Evolutionary conservation across 2,888 invertebrate genomes (phyloP).

Genomic region (Calameuta idolon): DNA sequence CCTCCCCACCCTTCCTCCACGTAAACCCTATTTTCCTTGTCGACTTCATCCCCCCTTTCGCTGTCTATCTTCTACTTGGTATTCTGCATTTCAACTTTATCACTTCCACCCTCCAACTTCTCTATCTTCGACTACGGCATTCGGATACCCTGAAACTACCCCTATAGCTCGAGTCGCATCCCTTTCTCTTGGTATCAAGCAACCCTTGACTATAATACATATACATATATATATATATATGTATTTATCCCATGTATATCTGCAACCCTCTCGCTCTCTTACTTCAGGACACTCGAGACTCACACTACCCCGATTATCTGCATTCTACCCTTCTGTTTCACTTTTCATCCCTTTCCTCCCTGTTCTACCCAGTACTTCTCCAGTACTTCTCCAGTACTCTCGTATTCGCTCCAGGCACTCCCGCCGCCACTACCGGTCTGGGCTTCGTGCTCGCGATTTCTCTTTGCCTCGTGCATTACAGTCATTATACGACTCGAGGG

Average conservation of each 20-base stretch:
- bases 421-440: not conserved
- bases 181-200: not conserved
- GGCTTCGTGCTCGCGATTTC: not conserved
- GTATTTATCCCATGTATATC: not conserved
- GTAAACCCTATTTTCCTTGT: not conserved
- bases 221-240: no score
- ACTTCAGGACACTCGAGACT: not conserved
- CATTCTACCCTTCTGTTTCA: not conserved
- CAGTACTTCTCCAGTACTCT: not conserved
- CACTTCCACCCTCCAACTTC: not conserved
- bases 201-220: not conserved
- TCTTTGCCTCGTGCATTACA: not conserved
- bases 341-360: not conserved
- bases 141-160: not conserved
- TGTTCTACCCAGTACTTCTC: not conserved
- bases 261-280: not conserved
- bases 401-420: not conserved
- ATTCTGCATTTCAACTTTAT: slow-evolving; percentile 12
- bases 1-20: not conserved
- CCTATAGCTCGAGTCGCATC: not conserved
- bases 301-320: slow-evolving; percentile 3
- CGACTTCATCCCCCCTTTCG: not conserved
- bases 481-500: not conserved
- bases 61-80: not conserved
- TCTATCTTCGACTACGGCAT: not conserved